Evolutionary conservation across 2,888 invertebrate species (phyloP).

Genomic region (Geophilus truncorum): DNA sequence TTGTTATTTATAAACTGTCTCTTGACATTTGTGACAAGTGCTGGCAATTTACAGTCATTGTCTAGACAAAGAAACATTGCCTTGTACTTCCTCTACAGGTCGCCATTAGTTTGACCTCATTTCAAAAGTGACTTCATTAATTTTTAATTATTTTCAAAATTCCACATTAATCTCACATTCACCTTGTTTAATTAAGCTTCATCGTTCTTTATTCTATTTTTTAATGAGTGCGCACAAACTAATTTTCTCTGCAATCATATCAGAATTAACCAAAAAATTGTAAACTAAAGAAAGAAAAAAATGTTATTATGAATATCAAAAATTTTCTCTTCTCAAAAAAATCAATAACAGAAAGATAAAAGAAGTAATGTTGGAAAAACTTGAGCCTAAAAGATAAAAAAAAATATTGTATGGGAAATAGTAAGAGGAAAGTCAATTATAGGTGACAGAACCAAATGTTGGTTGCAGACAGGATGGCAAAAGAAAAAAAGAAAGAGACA

Average conservation of each 20-base stretch:
- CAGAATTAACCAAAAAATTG: neutral
- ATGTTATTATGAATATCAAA: neutral
- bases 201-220: neutral
- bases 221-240: neutral
- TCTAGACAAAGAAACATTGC: too few relatives aligned
- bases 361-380: neutral
- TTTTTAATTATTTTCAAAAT: neutral
- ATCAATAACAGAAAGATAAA: neutral
- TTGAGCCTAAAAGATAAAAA: neutral
- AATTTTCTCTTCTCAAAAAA: neutral
- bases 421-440: neutral
- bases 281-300: neutral
- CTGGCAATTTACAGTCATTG: neutral
- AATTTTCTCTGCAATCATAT: too few relatives aligned
- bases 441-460: neutral
- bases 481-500: neutral
- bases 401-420: neutral
- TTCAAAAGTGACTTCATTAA: neutral
- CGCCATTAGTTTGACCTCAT: neutral
- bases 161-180: conserved; percentile 5
- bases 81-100: too few relatives aligned
- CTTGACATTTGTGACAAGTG: too few relatives aligned
- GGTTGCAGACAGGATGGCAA: neutral
- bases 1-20: too few relatives aligned
- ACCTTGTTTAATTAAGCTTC: conserved; percentile 19